Evolutionary conservation across 2,888 invertebrate genomes (phyloP), one percentile per base, ranked within the genome.

Genomic region (Drosophila subquinaria): DNA sequence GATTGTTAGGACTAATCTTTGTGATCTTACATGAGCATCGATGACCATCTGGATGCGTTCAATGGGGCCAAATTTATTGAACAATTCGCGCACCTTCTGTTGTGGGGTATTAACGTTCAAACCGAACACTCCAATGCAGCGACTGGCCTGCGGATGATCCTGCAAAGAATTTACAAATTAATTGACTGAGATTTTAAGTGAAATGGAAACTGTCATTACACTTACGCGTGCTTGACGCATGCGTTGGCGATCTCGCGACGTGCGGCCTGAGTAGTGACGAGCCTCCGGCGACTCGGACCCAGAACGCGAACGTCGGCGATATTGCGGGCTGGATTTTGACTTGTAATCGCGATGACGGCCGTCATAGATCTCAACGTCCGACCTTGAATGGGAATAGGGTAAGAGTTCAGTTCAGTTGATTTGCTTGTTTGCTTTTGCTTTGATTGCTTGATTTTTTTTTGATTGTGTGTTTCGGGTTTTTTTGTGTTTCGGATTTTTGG

Each of bases 71-170:
- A 96, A 99, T 92, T 98, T 97, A 50, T 96, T 95, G 93, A 99
- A 98, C 79, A 98, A 96, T 88, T 98, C 97, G 90, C 97, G 96
- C 45, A 99, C 95, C 92, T 98, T 97, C 84, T 96, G 95, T 92
- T 99, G 98, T 1, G 97, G 96, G 0, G 99, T 99, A 93, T 97
- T 96, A 61, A 98, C 95, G 91, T 97, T 98, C 64, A 99, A 94
- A 4, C 99, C 99, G 93, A 99, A 99, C 11, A 99, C 96, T 17
- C 99, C 99, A 53, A 99, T 94, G 91, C 98, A 99, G 60, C 97
- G 94, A 51, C 96, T 96, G 3, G 97, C 96, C 73, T 96, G 95
- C 0, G 98, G 98, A 91, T 90, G 89, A 62, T 92, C 91, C 92
- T 92, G 36, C 0, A 38, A 38, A 35, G 13, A 35, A 15, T 17